Conservation (phyloP, 2,113 vertebrate species). For the Raja brachyura region DNA sequence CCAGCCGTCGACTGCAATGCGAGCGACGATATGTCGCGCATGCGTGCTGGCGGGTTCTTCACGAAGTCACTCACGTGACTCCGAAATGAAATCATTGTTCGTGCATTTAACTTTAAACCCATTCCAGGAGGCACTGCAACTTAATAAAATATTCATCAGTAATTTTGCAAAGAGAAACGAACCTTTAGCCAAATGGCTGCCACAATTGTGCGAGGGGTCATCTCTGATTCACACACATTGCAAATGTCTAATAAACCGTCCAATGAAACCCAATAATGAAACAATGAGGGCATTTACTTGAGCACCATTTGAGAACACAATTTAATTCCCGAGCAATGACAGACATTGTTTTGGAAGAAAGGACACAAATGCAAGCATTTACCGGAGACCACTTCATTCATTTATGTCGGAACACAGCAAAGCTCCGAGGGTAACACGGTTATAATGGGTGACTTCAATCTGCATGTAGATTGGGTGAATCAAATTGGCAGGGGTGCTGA, state of each 20-base stretch:
- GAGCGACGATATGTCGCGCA: too few relatives aligned
- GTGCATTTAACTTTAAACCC: background rate
- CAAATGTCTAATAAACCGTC: background rate
- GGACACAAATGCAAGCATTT: background rate
- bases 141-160: slow-evolving; percentile 44
- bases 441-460: too few relatives aligned
- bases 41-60: too few relatives aligned
- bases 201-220: slow-evolving; percentile 28
- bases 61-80: too few relatives aligned
- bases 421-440: background rate
- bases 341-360: background rate
- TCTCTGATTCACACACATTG: background rate
- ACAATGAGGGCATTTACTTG: background rate
- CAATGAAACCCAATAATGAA: slow-evolving; percentile 20
- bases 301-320: background rate
- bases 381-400: background rate
- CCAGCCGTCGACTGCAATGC: too few relatives aligned
- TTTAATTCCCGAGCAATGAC: background rate
- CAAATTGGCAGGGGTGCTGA: too few relatives aligned
- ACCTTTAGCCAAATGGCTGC: slow-evolving; percentile 36
- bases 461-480: too few relatives aligned
- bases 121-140: background rate
- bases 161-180: slow-evolving; percentile 38
- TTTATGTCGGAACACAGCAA: too few relatives aligned
- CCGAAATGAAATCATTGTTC: too few relatives aligned